phyloP scores from a whole-genome alignment of 2,113 vertebrate species.

The Rostratula benghalensis region DNA sequence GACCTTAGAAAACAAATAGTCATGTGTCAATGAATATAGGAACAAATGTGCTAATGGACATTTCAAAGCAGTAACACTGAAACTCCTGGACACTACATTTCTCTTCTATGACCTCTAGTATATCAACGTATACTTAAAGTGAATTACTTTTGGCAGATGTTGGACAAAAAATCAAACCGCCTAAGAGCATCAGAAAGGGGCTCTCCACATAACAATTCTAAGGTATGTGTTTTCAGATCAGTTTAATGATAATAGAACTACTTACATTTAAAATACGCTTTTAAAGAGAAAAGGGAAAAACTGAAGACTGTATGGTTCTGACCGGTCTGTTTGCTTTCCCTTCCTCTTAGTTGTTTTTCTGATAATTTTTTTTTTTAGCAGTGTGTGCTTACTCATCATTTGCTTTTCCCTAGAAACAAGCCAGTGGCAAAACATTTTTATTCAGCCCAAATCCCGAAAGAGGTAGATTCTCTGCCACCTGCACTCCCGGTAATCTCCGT shows the following conservation, averaged over 20 bases:
- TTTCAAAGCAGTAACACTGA: not conserved
- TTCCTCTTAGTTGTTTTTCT: not conserved
- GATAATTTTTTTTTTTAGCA: not conserved
- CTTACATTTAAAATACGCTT: not conserved
- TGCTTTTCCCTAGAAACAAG: conserved; percentile 64
- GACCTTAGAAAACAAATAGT: not conserved
- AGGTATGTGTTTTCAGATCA: conserved; percentile 24
- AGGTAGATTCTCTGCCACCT: conserved; percentile 10
- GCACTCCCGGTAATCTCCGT: conserved; percentile 50
- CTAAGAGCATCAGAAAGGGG: conserved; percentile 42
- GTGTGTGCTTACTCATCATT: not conserved
- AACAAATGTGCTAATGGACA: not conserved
- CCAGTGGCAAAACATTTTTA: conserved; percentile 19
- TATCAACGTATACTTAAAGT: not conserved
- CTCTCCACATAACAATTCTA: conserved; percentile 1
- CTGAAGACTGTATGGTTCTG: not conserved
- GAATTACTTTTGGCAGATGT: conserved; percentile 38
- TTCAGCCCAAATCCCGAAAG: conserved; percentile 77
- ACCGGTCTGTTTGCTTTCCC: not conserved
- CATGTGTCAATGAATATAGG: not conserved
- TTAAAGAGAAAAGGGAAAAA: not conserved
- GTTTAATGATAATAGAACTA: not conserved
- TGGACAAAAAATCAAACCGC: conserved; percentile 56
- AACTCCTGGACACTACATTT: fast-evolving
- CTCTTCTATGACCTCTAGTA: not conserved